These are phyloP conservation scores for Naso thynnoides DNA, from an alignment of 2,797 vertebrate species.

Conservation along the genomic window DNA sequence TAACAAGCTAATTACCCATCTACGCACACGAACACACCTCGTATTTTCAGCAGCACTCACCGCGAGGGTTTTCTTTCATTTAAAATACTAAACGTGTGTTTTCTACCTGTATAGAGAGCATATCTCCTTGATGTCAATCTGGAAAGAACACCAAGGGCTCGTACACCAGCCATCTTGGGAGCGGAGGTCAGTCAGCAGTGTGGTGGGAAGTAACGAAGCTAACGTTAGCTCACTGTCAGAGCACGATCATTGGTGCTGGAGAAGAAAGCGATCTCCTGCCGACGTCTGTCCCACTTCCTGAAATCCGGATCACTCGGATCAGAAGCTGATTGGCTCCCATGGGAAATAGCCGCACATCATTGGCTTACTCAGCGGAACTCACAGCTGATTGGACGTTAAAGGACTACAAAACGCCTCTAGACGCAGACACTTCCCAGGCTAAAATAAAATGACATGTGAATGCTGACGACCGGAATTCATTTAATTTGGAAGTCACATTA, in stretches of 20 bases:
- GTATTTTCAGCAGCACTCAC: background rate
- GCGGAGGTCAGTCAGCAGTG: constrained; percentile 73
- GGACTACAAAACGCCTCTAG: constrained; percentile 14
- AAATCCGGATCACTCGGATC: background rate
- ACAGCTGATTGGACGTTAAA: constrained; percentile 36
- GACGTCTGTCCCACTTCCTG: constrained; percentile 43
- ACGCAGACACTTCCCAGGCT: background rate
- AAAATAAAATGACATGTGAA: background rate
- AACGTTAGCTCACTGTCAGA: constrained; percentile 44
- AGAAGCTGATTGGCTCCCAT: constrained; percentile 54
- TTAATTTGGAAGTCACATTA: background rate
- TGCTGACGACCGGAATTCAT: rapidly evolving
- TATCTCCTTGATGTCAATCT: constrained; percentile 77
- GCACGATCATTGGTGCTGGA: background rate
- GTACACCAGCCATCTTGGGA: constrained; percentile 84
- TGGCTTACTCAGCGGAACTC: constrained; percentile 25
- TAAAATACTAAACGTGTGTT: background rate
- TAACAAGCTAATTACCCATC: constrained; percentile 49
- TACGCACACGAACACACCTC: background rate
- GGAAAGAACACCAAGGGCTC: constrained; percentile 82
- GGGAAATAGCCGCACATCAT: background rate
- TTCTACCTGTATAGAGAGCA: constrained; percentile 74
- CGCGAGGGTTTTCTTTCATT: rapidly evolving
- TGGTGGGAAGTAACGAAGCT: constrained; percentile 16
- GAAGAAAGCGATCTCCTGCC: background rate